Evolutionary conservation across 2,797 vertebrate genomes (phyloP).

Genomic region (Limnodromus scolopaceus): DNA sequence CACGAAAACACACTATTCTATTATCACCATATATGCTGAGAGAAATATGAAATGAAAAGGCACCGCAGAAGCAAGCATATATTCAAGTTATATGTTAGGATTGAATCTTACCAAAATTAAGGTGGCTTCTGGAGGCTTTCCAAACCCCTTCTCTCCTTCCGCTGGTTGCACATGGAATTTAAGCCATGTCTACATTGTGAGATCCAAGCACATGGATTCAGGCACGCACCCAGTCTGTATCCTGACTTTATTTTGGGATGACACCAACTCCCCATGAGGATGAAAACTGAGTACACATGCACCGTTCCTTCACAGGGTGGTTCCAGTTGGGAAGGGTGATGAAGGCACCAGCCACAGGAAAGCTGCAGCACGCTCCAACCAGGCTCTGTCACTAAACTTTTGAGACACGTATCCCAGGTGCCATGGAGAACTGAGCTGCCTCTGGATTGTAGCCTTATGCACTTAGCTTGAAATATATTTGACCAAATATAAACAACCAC

Average conservation of each 20-base stretch:
- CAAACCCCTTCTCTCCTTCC: not conserved
- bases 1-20: not conserved
- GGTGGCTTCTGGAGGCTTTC: slow-evolving; percentile 33
- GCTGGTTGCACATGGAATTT: not conserved
- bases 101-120: slow-evolving; percentile 55
- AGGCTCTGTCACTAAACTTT: not conserved
- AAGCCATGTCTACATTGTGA: not conserved
- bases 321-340: not conserved
- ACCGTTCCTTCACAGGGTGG: not conserved
- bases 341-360: not conserved
- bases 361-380: not conserved
- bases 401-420: not conserved
- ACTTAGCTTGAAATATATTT: slow-evolving; percentile 51
- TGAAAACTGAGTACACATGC: not conserved
- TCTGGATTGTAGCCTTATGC: slow-evolving; percentile 37
- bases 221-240: not conserved
- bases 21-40: not conserved
- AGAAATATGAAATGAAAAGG: slow-evolving; percentile 13
- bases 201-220: not conserved
- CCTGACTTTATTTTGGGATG: slow-evolving; percentile 18
- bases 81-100: not conserved
- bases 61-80: not conserved
- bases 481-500: slow-evolving; percentile 67
- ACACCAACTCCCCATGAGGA: not conserved
- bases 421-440: slow-evolving; percentile 27